Percentiles rank a stretch among this genome's conserved stretches.
These are phyloP conservation scores for Eulemur rufifrons DNA, from an alignment of 2,113 vertebrate genomes.

Conservation along the genomic window DNA sequence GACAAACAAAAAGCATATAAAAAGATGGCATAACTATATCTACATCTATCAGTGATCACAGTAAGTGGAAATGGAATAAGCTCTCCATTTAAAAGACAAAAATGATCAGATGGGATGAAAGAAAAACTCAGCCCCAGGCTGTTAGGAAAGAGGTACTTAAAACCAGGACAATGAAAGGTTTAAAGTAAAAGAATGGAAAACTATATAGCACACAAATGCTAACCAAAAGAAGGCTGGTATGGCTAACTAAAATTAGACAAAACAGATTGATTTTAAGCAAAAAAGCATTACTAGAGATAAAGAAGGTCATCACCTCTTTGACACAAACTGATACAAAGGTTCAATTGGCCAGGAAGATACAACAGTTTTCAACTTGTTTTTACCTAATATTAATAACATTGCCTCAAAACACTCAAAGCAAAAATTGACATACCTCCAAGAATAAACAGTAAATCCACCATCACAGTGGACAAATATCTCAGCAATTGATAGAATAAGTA, in stretches of 20 bases:
- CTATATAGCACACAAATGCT: not conserved
- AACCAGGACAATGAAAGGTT: not conserved
- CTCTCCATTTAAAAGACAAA: not conserved
- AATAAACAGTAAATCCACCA: not conserved
- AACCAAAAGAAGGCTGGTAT: not conserved
- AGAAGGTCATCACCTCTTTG: not conserved
- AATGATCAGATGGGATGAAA: not conserved
- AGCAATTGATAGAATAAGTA: not conserved
- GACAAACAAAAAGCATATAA: not conserved
- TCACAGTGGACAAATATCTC: not conserved
- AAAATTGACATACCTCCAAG: not conserved
- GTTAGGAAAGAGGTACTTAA: not conserved
- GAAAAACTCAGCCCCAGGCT: not conserved
- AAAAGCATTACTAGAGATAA: not conserved
- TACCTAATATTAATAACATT: not conserved
- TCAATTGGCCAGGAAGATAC: not conserved
- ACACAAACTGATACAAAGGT: not conserved
- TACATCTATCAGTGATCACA: not conserved
- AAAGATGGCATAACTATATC: not conserved
- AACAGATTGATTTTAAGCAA: not conserved
- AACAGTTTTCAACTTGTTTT: not conserved
- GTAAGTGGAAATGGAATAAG: not conserved
- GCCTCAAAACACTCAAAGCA: not conserved
- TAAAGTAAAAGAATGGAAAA: not conserved
- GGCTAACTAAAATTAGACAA: not conserved